Base-by-base conservation (phyloP, 1,140 invertebrate species). In the Arctopsyche grandis region DNA sequence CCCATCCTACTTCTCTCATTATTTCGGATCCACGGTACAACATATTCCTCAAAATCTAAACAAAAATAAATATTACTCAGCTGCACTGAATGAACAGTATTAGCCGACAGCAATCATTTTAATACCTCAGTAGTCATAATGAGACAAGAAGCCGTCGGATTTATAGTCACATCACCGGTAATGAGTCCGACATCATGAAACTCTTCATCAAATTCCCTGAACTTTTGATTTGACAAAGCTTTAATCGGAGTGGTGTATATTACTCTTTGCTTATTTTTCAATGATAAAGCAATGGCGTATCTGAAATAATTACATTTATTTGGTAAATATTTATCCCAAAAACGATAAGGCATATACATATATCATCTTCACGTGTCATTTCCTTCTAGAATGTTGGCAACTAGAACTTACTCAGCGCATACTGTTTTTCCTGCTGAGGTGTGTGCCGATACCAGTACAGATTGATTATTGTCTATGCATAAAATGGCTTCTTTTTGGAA, bases 241-340 rank as follows among this genome's bases (percentile, higher is more conserved):
- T 99, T 99, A 78, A 99, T 99, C 1, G 99, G 99, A 56, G 99
- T 99, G 19, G 99, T 99, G 85, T 99, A 99, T 84, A 99, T 99
- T 0, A 99, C 98, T 84, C 98, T 85, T 84, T 93, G 92, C 81
- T 93, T 93, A 69, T 93, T 91, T 83, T 91, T 91, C 46, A 94
- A 84, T 9, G 92, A 93, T 75, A 91, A 88, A 3, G 93, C 93
- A 84, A 94, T 92, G n/a, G 92, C 91, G 89, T 94, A 94, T 81
- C 93, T 94, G 80, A 83, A 22, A 43, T n/a, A n/a, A n/a, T n/a
- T n/a, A n/a, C 16, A 48, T 19, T 44, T 22, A 71, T 22, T 24
- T 56, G 7, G 58, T 19, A 22, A 66, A 63, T 70, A 1, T 9
- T 9, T 7, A 69, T 43, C 69, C 14, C 9, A 0, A 16, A 56